phyloP scores from a whole-genome alignment of 2,113 vertebrate species.

The Rana temporaria region DNA sequence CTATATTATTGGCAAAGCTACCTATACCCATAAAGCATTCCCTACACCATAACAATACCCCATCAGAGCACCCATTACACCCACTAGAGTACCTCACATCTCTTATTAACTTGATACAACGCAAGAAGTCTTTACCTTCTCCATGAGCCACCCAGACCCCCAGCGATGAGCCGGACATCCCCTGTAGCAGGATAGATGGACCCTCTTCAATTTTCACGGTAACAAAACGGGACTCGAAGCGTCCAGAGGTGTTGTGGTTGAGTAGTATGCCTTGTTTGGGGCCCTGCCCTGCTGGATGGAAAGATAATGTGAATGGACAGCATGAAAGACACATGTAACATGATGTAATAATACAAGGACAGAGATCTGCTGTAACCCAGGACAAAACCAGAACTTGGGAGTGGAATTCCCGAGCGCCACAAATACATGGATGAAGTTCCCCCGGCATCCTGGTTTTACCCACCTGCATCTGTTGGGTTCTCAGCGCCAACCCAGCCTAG shows the following conservation, averaged over 20 bases:
- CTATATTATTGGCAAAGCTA: no score
- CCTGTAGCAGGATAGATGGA: constrained; percentile 82
- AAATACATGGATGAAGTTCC: neutral
- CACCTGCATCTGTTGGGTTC: neutral
- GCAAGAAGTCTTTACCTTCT: constrained; percentile 75
- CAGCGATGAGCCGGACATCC: constrained; percentile 85
- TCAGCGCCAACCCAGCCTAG: constrained; percentile 85
- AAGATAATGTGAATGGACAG: neutral
- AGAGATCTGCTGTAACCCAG: no score
- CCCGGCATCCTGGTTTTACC: neutral
- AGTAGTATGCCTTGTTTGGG: constrained; percentile 75
- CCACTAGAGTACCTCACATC: no score
- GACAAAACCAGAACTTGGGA: no score
- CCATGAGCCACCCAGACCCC: constrained; percentile 91
- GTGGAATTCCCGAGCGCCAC: no score
- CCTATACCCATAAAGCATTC: no score
- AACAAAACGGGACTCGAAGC: constrained; percentile 89
- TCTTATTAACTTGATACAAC: no score
- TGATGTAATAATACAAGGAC: neutral
- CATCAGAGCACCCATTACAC: no score
- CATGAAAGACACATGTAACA: neutral
- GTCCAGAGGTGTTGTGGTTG: constrained; percentile 82
- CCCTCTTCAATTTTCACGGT: constrained; percentile 79
- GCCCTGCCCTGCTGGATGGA: neutral
- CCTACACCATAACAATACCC: no score